phyloP scores from a whole-genome alignment of 2,888 invertebrate species.

The Diploptera punctata region DNA sequence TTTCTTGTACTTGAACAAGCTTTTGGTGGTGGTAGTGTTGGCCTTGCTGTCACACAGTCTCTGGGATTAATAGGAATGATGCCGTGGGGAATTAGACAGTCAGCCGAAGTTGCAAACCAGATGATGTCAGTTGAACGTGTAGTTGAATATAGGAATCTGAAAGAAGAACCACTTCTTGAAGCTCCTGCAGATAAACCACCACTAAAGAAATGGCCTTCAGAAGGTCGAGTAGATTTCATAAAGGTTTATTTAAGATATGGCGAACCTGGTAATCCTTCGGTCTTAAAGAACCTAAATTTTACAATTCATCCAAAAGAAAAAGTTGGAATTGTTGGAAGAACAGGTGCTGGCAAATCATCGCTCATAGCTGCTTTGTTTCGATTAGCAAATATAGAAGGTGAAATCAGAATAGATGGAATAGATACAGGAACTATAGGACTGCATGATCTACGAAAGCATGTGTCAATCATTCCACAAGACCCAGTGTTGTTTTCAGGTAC shows the following conservation, averaged over 20 bases:
- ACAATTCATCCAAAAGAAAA: conserved; percentile 48
- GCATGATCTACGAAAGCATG: conserved; percentile 74
- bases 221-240: conserved; percentile 58
- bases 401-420: conserved; percentile 80
- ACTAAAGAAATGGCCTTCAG: conserved; percentile 60
- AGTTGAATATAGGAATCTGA: conserved; percentile 78
- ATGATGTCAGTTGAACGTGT: conserved; percentile 93
- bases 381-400: conserved; percentile 77
- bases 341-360: conserved; percentile 85
- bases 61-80: conserved; percentile 59
- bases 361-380: conserved; percentile 82
- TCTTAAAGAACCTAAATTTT: conserved; percentile 52
- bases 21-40: conserved; percentile 57
- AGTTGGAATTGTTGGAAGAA: conserved; percentile 81
- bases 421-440: conserved; percentile 75
- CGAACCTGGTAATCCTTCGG: conserved; percentile 52
- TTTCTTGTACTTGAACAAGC: conserved; percentile 50
- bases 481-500: conserved; percentile 87
- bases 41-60: conserved; percentile 55
- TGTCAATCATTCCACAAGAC: conserved; percentile 87
- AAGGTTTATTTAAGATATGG: conserved; percentile 53
- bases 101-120: conserved; percentile 85
- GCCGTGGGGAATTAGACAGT: conserved; percentile 91
- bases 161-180: conserved; percentile 63
- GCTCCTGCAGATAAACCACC: conserved; percentile 52